Evolutionary conservation across 2,888 invertebrate genomes (phyloP).

Genomic region (Dromius quadrimaculatus): DNA sequence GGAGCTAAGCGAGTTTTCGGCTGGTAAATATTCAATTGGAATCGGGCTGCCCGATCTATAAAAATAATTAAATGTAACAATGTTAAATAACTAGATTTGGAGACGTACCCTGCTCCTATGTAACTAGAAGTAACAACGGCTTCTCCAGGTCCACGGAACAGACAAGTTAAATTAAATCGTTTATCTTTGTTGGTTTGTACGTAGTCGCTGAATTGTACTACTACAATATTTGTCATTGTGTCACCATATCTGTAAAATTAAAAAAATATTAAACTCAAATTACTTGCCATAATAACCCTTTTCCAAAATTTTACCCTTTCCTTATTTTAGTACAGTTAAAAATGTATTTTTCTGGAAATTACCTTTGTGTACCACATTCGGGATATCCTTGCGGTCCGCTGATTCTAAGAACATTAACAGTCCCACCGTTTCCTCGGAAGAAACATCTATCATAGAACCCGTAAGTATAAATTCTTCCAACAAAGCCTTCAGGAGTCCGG

Average conservation of each 20-base stretch:
- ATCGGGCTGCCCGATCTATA: slow-evolving; percentile 89
- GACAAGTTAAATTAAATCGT: slow-evolving; percentile 91
- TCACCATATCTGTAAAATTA: slow-evolving; percentile 75
- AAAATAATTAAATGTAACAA: background rate
- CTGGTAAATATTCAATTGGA: slow-evolving; percentile 92
- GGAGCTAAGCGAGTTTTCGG: slow-evolving; percentile 90
- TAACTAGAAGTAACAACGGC: slow-evolving; percentile 94
- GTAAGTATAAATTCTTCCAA: slow-evolving; percentile 91
- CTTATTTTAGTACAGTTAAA: slow-evolving; percentile 53
- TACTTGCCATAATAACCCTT: too few species aligned
- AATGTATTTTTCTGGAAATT: slow-evolving; percentile 59
- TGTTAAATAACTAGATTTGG: slow-evolving; percentile 48
- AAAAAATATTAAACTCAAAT: too few species aligned
- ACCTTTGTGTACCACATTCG: slow-evolving; percentile 90
- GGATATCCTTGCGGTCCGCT: slow-evolving; percentile 94
- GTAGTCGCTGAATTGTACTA: slow-evolving; percentile 93
- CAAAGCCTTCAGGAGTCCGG: slow-evolving; percentile 88
- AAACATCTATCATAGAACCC: slow-evolving; percentile 92
- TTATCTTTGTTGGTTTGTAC: slow-evolving; percentile 93
- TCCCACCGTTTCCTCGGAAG: slow-evolving; percentile 91
- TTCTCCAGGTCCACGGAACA: slow-evolving; percentile 92
- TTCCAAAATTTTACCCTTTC: too few species aligned
- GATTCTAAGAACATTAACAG: slow-evolving; percentile 84
- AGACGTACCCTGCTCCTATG: slow-evolving; percentile 87
- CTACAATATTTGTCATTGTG: slow-evolving; percentile 93